phyloP scores from a whole-genome alignment of 2,113 vertebrate species.

The Mirza zaza region DNA sequence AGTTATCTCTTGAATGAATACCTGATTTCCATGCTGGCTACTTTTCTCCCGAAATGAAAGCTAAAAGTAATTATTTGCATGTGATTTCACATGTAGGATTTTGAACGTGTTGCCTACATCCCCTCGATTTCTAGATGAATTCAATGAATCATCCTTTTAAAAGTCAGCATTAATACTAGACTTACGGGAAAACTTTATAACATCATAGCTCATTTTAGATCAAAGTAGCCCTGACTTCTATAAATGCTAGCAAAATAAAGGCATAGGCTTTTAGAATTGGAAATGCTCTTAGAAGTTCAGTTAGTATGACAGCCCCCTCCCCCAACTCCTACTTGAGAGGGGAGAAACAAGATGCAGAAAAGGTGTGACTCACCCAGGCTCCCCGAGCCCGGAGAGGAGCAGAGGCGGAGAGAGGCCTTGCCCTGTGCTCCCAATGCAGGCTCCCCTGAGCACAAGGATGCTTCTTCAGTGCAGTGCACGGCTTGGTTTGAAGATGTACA shows the following conservation, averaged over 20 bases:
- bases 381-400: accelerated
- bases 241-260: neutral
- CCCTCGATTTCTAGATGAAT: neutral
- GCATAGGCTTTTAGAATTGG: neutral
- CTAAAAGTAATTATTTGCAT: constrained; percentile 19
- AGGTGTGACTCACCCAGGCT: neutral
- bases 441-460: neutral
- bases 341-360: neutral
- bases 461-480: neutral
- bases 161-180: neutral
- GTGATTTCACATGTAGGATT: constrained; percentile 37
- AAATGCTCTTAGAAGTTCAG: neutral
- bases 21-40: neutral
- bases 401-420: neutral
- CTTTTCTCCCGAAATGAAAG: neutral
- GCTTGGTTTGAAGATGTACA: neutral
- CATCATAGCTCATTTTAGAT: neutral
- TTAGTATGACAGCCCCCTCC: neutral
- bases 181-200: neutral
- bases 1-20: neutral
- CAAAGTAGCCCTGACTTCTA: neutral
- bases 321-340: neutral
- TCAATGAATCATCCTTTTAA: neutral
- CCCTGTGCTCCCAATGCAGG: too few relatives aligned
- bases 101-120: neutral